Evolutionary conservation across 2,113 vertebrate species (phyloP).

Genomic region (Datnioides undecimradiatus): DNA sequence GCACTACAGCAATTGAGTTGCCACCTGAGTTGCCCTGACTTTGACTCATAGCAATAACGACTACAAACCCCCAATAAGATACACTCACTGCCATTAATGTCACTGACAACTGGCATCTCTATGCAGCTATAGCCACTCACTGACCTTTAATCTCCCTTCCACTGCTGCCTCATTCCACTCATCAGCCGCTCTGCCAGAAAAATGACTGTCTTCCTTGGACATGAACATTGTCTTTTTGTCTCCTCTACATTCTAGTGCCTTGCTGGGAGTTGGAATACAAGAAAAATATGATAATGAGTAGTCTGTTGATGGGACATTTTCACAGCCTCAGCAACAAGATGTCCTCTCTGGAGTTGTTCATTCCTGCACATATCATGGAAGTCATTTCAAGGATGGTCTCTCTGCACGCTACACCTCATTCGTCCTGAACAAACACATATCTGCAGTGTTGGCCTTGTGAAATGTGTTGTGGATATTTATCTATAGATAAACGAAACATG

Average conservation of each 20-base stretch:
- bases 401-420: not conserved
- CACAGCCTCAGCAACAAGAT: not conserved
- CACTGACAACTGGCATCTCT: constrained; percentile 38
- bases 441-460: constrained; percentile 18
- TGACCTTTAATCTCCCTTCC: constrained; percentile 16
- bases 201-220: constrained; percentile 20
- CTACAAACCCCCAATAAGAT: constrained; percentile 12
- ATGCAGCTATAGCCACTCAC: constrained; percentile 21
- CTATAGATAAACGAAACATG: constrained; percentile 29
- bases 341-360: not conserved
- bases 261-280: constrained; percentile 9
- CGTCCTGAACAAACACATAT: constrained; percentile 12
- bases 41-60: constrained; percentile 54
- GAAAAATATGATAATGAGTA: constrained; percentile 12
- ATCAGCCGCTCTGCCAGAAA: constrained; percentile 4
- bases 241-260: constrained; percentile 58
- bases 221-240: constrained; percentile 21
- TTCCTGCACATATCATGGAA: not conserved
- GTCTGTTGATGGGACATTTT: constrained; percentile 4
- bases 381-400: constrained; percentile 5
- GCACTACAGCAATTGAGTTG: not conserved
- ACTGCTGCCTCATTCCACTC: constrained; percentile 16
- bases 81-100: constrained; percentile 28
- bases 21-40: constrained; percentile 8
- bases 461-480: constrained; percentile 42